Evolutionary conservation across 2,888 invertebrate genomes (phyloP).

Genomic region (Liodrosophila aerea): DNA sequence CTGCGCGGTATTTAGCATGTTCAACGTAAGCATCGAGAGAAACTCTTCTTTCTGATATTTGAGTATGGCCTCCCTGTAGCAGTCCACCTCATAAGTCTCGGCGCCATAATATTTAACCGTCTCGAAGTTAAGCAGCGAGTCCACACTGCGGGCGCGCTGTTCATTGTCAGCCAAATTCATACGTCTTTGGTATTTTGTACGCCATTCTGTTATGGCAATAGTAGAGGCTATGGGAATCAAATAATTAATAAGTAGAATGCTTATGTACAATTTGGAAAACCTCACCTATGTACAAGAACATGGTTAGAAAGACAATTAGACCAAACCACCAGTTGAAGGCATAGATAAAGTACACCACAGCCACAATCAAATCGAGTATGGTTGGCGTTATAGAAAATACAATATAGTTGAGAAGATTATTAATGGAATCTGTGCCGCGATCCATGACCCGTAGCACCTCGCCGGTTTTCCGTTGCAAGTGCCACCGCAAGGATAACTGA

Average conservation of each 20-base stretch:
- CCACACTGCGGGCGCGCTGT: constrained; percentile 94
- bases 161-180: constrained; percentile 98
- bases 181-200: constrained; percentile 95
- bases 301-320: constrained; percentile 95
- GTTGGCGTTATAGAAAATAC: constrained; percentile 97
- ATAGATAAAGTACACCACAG: constrained; percentile 93
- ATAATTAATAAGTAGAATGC: background rate
- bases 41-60: constrained; percentile 96
- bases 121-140: constrained; percentile 98
- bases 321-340: constrained; percentile 97
- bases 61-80: constrained; percentile 92
- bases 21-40: constrained; percentile 92
- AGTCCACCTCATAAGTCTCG: constrained; percentile 93
- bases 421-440: constrained; percentile 97
- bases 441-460: constrained; percentile 98
- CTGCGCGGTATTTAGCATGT: constrained; percentile 94
- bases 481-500: constrained; percentile 95
- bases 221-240: constrained; percentile 84
- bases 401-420: constrained; percentile 95
- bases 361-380: constrained; percentile 94
- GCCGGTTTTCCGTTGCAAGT: constrained; percentile 96
- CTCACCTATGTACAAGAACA: constrained; percentile 95
- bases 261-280: constrained; percentile 47
- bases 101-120: constrained; percentile 99
- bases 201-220: constrained; percentile 97